Conservation (phyloP, 2,888 invertebrate species). For the Noctua janthina region DNA sequence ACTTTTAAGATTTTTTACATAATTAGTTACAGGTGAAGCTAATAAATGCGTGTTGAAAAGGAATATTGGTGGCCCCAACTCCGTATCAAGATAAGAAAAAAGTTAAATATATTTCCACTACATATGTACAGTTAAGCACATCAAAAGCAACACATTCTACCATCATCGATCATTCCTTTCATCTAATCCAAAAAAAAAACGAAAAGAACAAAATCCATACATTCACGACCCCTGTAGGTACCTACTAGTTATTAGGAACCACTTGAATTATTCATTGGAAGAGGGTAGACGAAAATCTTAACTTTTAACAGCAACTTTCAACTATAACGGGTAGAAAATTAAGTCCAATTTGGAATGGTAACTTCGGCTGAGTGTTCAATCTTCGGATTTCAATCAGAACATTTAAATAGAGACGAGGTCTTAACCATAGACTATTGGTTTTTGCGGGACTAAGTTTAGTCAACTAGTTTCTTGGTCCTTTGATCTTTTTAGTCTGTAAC, state of each 20-base stretch:
- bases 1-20: neutral
- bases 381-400: constrained; percentile 78
- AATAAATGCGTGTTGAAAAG: neutral
- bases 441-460: constrained; percentile 62
- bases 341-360: constrained; percentile 69
- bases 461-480: constrained; percentile 60
- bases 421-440: constrained; percentile 75
- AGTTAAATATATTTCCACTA: neutral
- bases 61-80: neutral
- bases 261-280: constrained; percentile 88
- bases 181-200: constrained; percentile 56
- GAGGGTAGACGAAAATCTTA: constrained; percentile 85
- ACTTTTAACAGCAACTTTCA: constrained; percentile 74
- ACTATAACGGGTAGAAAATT: constrained; percentile 75
- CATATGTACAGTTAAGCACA: constrained; percentile 19
- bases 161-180: constrained; percentile 65
- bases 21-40: neutral
- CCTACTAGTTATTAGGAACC: constrained; percentile 85
- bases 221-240: constrained; percentile 54
- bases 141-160: constrained; percentile 34
- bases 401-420: constrained; percentile 76
- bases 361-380: constrained; percentile 63
- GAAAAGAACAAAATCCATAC: constrained; percentile 64
- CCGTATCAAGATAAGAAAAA: neutral
- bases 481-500: constrained; percentile 50